These are phyloP conservation scores for Cyanoliseus patagonus DNA, from an alignment of 2,113 vertebrate genomes.

Conservation along the genomic window DNA sequence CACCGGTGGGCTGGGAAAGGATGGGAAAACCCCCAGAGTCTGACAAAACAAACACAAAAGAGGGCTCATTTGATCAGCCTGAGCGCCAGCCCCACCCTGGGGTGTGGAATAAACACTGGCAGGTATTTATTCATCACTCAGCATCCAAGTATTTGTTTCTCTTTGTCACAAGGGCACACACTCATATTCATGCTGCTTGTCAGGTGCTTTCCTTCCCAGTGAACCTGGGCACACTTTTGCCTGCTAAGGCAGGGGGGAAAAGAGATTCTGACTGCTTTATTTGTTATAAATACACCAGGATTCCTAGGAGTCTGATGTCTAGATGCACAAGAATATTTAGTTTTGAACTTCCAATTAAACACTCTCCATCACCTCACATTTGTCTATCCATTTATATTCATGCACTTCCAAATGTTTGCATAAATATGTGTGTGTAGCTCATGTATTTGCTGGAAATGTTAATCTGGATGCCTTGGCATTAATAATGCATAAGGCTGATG, in stretches of 20 bases:
- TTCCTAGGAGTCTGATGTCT: background rate
- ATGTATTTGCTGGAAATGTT: background rate
- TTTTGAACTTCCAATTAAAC: background rate
- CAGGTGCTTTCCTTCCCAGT: background rate
- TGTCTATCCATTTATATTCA: background rate
- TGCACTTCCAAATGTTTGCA: background rate
- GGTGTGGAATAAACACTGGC: constrained; percentile 48
- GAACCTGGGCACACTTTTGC: background rate
- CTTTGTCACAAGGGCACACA: background rate
- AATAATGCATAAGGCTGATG: background rate
- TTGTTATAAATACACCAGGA: background rate
- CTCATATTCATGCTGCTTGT: background rate
- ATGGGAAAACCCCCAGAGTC: background rate
- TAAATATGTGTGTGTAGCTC: background rate
- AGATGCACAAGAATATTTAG: background rate
- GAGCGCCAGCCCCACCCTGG: constrained; percentile 52
- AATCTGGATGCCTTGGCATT: background rate
- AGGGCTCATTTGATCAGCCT: background rate
- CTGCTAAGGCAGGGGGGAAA: background rate
- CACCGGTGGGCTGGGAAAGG: background rate
- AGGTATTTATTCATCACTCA: constrained; percentile 56
- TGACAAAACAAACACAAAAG: constrained; percentile 5
- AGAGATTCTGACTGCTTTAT: background rate
- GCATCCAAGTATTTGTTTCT: constrained; percentile 51
- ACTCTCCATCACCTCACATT: background rate